Conservation (phyloP, 2,113 vertebrate genomes). For the Oncorhynchus kisutch region DNA sequence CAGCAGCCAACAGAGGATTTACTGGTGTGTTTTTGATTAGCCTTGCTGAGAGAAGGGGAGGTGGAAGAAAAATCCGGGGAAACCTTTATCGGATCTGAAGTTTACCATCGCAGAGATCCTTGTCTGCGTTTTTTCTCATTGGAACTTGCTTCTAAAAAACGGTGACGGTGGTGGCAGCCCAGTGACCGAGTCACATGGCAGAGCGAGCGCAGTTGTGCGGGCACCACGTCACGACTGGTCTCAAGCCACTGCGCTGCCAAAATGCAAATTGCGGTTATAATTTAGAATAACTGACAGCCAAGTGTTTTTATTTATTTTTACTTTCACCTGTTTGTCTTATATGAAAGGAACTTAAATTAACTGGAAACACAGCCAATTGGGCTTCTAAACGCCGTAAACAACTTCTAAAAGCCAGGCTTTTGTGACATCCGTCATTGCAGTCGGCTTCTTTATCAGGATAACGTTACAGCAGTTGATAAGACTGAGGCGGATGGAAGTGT, state of each 20-base stretch:
- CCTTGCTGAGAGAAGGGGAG: conserved; percentile 21
- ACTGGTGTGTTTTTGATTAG: conserved; percentile 31
- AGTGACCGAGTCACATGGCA: conserved; percentile 18
- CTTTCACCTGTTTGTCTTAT: not conserved
- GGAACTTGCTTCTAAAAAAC: conserved; percentile 24
- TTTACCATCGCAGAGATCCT: conserved; percentile 43
- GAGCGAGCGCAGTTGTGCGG: conserved; percentile 22
- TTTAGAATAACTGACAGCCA: not conserved
- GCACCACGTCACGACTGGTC: conserved; percentile 17
- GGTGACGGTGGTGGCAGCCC: conserved; percentile 5
- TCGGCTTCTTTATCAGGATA: conserved; percentile 19
- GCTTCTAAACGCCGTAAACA: not conserved
- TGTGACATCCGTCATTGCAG: conserved; percentile 1
- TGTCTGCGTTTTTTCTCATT: conserved; percentile 33
- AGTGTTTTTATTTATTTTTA: no score
- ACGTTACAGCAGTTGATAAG: not conserved
- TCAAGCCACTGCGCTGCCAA: conserved; percentile 8
- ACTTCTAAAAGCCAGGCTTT: not conserved
- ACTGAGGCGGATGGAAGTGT: not conserved
- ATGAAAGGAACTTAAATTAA: not conserved
- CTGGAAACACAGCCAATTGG: not conserved
- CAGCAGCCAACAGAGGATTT: conserved; percentile 16
- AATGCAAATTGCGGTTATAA: not conserved
- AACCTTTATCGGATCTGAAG: not conserved
- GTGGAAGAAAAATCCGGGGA: not conserved